These are phyloP conservation scores for Parnassius apollo DNA, from an alignment of 2,888 invertebrate species.

Conservation along the genomic window DNA sequence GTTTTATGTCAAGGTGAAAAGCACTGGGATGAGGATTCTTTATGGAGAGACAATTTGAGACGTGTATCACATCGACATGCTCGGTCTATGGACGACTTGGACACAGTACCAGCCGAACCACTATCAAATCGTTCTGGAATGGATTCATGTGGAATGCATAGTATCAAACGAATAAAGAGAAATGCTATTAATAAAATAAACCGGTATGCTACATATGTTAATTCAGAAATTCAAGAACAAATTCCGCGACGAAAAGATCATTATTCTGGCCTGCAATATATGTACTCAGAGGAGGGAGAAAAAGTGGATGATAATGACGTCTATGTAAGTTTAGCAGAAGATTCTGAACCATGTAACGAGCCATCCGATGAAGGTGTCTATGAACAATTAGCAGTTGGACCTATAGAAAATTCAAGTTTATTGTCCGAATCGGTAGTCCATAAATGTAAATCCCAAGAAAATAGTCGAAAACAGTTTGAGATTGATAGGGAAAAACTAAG, in stretches of 20 bases:
- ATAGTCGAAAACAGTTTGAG: slow-evolving; percentile 76
- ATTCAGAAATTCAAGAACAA: slow-evolving; percentile 83
- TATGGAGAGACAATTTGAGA: slow-evolving; percentile 90
- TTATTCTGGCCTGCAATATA: slow-evolving; percentile 39
- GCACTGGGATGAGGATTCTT: slow-evolving; percentile 90
- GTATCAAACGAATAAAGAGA: slow-evolving; percentile 70
- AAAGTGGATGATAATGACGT: slow-evolving; percentile 74
- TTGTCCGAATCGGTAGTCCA: slow-evolving; percentile 28
- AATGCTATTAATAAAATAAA: slow-evolving; percentile 71
- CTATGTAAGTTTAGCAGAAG: slow-evolving; percentile 74
- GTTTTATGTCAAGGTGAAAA: slow-evolving; percentile 83
- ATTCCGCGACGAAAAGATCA: slow-evolving; percentile 61
- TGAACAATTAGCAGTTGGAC: slow-evolving; percentile 77
- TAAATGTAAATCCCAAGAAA: slow-evolving; percentile 33
- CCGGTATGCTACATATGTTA: slow-evolving; percentile 90
- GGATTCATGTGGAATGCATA: slow-evolving; percentile 62
- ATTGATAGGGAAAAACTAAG: slow-evolving; percentile 92
- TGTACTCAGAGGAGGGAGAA: slow-evolving; percentile 49
- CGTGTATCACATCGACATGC: slow-evolving; percentile 91
- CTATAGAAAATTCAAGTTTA: slow-evolving; percentile 40
- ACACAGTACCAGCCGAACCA: slow-evolving; percentile 62
- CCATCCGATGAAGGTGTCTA: slow-evolving; percentile 79
- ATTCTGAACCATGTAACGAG: slow-evolving; percentile 43
- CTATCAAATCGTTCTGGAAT: slow-evolving; percentile 47
- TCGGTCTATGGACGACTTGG: slow-evolving; percentile 90